Percentiles rank a stretch among this genome's conserved stretches.
Conservation (phyloP, 2,888 invertebrate genomes). For the Drosophila trichaetosa region DNA sequence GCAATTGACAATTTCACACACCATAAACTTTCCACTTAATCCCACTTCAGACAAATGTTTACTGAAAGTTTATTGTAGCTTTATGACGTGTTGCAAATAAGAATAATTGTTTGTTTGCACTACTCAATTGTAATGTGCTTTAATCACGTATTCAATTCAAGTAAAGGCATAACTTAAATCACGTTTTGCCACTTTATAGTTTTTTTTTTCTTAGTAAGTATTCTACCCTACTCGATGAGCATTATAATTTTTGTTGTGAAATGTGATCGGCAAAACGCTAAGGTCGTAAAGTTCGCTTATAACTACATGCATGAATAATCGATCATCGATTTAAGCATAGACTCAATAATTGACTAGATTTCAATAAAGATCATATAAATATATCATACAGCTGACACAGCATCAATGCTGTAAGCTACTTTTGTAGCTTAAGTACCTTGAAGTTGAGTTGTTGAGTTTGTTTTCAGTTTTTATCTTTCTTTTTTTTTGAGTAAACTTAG, state of each 20-base stretch:
- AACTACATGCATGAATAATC: neutral
- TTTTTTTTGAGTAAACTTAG: neutral
- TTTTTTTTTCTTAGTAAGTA: neutral
- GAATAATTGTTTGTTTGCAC: slow-evolving; percentile 1
- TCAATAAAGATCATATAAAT: neutral
- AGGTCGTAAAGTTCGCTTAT: neutral
- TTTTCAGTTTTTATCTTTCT: neutral
- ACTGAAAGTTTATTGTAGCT: neutral
- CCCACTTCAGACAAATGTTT: neutral
- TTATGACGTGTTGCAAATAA: neutral
- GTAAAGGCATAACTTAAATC: neutral
- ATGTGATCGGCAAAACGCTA: neutral
- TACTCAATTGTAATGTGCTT: neutral
- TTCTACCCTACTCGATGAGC: neutral
- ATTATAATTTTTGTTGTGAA: neutral
- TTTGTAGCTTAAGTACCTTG: neutral
- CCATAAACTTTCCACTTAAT: neutral
- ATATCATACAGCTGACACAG: neutral
- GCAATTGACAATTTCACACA: neutral
- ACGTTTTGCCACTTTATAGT: neutral
- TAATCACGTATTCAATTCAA: neutral
- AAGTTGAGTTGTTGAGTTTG: neutral
- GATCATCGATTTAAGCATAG: neutral
- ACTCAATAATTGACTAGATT: neutral
- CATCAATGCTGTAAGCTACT: neutral